A percentile compares a stretch with the other conserved stretches of the same genome.
phyloP scores from a whole-genome alignment of 2,888 invertebrate species.

The Drosophila nr. fundita region DNA sequence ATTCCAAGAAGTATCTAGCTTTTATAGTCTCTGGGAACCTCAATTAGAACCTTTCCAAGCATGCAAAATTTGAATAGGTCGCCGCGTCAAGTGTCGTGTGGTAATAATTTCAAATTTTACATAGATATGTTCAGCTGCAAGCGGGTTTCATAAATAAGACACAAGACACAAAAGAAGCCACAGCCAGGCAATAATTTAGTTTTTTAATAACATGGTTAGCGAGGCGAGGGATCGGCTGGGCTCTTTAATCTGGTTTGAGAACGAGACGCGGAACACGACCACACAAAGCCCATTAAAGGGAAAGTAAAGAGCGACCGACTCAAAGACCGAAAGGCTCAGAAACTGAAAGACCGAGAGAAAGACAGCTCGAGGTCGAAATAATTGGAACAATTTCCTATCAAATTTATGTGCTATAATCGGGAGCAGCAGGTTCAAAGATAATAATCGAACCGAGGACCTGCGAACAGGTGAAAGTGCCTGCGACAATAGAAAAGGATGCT shows the following conservation, averaged over 20 bases:
- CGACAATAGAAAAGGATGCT: slow-evolving; percentile 62
- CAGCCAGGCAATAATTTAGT: slow-evolving; percentile 51
- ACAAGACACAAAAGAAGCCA: slow-evolving; percentile 32
- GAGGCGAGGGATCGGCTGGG: slow-evolving; percentile 49
- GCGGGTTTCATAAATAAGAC: slow-evolving; percentile 59
- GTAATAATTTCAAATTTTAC: slow-evolving; percentile 40
- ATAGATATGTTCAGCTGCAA: slow-evolving; percentile 59
- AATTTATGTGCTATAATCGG: slow-evolving; percentile 80
- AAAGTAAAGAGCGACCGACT: slow-evolving; percentile 37
- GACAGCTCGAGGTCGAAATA: slow-evolving; percentile 60
- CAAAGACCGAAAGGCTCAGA: neutral
- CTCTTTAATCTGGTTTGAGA: slow-evolving; percentile 73
- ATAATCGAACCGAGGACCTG: slow-evolving; percentile 67
- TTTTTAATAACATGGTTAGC: slow-evolving; percentile 67
- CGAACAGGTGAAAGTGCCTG: slow-evolving; percentile 74
- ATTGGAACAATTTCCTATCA: slow-evolving; percentile 80
- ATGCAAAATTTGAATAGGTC: slow-evolving; percentile 29
- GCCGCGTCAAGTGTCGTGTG: slow-evolving; percentile 5
- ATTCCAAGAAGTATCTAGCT: neutral
- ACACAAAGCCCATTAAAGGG: slow-evolving; percentile 76
- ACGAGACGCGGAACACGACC: slow-evolving; percentile 72
- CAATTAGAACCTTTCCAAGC: slow-evolving; percentile 1
- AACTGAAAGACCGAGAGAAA: slow-evolving; percentile 20
- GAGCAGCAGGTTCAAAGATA: slow-evolving; percentile 80
- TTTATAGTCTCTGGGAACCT: neutral